Percentiles rank a stretch among this genome's conserved stretches.
phyloP scores from a whole-genome alignment of 2,888 invertebrate genomes.

The Harmothoe impar region DNA sequence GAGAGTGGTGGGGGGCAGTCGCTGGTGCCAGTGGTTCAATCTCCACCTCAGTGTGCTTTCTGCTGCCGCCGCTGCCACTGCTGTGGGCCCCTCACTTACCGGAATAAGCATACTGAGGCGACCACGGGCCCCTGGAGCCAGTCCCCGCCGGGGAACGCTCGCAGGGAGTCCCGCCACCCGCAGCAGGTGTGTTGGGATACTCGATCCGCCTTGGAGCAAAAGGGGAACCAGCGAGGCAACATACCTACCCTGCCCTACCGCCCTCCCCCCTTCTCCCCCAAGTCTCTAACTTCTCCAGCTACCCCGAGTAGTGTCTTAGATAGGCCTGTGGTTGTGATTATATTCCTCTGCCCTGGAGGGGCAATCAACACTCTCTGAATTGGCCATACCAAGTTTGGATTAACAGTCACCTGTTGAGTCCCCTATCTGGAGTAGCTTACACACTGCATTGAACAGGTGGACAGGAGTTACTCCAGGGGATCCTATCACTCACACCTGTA shows the following conservation, averaged over 20 bases:
- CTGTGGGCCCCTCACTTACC: too few species aligned
- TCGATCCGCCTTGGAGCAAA: background rate
- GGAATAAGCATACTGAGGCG: too few species aligned
- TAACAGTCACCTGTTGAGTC: too few species aligned
- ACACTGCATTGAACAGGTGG: too few species aligned
- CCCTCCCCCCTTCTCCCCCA: background rate
- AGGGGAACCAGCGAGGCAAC: background rate
- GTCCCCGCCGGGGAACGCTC: background rate
- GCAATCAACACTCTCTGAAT: background rate
- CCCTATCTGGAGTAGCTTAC: too few species aligned
- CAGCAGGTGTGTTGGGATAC: background rate
- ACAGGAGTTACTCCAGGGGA: too few species aligned
- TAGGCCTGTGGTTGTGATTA: too few species aligned
- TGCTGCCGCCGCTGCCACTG: slow-evolving; percentile 6
- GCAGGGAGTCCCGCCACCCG: background rate
- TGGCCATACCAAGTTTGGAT: background rate
- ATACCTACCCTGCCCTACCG: background rate
- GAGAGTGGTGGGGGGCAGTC: too few species aligned
- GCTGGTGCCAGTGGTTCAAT: too few species aligned
- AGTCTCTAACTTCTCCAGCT: background rate
- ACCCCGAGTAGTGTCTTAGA: too few species aligned
- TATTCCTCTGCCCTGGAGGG: too few species aligned
- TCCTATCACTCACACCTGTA: background rate
- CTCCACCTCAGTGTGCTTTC: background rate
- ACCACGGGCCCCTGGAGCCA: background rate